Conservation (phyloP, 1,140 invertebrate genomes). For the Rhizoglyphus robini region DNA sequence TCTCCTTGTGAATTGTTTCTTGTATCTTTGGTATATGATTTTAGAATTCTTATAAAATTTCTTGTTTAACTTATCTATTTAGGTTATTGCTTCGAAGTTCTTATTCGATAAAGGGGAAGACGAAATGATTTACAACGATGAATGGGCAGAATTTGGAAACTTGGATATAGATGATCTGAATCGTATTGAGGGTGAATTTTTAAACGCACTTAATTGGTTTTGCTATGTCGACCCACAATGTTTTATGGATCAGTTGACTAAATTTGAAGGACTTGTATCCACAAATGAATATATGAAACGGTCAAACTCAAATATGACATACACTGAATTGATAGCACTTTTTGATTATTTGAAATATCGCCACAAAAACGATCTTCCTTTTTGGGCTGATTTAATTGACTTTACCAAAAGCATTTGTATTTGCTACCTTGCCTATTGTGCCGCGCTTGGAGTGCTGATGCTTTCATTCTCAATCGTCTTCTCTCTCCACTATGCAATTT, state of each 20-base stretch:
- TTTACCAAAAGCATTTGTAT: not conserved
- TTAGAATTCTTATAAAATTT: conserved; percentile 11
- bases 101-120: conserved; percentile 78
- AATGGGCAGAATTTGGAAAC: conserved; percentile 70
- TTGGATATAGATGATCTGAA: conserved; percentile 60
- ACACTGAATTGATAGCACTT: conserved; percentile 7
- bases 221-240: conserved; percentile 21
- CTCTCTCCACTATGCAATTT: not conserved
- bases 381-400: not conserved
- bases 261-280: conserved; percentile 21
- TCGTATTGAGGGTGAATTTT: conserved; percentile 68
- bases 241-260: conserved; percentile 19
- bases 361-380: not conserved
- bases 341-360: not conserved
- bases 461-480: not conserved
- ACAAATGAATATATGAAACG: conserved; percentile 19
- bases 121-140: conserved; percentile 47
- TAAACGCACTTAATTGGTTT: conserved; percentile 52
- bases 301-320: not conserved
- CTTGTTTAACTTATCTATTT: conserved; percentile 18
- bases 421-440: not conserved
- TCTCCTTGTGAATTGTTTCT: conserved; percentile 78
- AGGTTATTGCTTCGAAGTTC: conserved; percentile 93
- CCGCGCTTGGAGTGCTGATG: not conserved
- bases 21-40: conserved; percentile 60